Conservation (phyloP, 2,113 vertebrate genomes). For the Corythornis vintsioides region DNA sequence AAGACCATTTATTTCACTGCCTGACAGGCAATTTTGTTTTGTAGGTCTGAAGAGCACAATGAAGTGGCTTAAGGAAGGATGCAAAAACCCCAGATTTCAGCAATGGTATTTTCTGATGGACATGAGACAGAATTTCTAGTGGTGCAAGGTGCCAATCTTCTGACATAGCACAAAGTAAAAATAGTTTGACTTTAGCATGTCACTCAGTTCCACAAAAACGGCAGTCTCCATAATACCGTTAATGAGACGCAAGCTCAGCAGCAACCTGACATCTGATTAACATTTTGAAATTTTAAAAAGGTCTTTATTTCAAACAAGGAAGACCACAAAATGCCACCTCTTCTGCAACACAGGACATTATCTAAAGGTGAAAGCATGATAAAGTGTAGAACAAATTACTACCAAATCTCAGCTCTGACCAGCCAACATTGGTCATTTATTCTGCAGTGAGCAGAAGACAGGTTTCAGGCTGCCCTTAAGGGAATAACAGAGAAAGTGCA, state of each 20-base stretch:
- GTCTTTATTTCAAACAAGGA: neutral
- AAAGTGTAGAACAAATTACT: neutral
- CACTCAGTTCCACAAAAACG: neutral
- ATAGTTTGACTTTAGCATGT: neutral
- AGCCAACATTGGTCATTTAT: neutral
- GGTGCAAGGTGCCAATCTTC: neutral
- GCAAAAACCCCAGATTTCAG: neutral
- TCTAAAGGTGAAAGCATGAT: neutral
- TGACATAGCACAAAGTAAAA: neutral
- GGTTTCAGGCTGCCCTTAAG: neutral
- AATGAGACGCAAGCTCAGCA: neutral
- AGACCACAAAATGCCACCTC: slow-evolving; percentile 33
- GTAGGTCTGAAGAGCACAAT: neutral
- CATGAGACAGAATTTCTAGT: neutral
- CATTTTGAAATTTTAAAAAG: neutral
- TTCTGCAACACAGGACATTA: neutral
- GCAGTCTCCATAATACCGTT: neutral
- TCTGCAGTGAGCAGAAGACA: neutral
- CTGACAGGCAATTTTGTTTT: neutral
- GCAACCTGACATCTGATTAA: neutral
- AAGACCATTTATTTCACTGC: neutral
- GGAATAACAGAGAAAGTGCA: neutral
- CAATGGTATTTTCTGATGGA: neutral
- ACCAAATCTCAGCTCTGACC: neutral
- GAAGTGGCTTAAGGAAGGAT: neutral